These are phyloP conservation scores for Sphaerophoria rueppellii DNA, from an alignment of 2,888 invertebrate species.

Conservation along the genomic window DNA sequence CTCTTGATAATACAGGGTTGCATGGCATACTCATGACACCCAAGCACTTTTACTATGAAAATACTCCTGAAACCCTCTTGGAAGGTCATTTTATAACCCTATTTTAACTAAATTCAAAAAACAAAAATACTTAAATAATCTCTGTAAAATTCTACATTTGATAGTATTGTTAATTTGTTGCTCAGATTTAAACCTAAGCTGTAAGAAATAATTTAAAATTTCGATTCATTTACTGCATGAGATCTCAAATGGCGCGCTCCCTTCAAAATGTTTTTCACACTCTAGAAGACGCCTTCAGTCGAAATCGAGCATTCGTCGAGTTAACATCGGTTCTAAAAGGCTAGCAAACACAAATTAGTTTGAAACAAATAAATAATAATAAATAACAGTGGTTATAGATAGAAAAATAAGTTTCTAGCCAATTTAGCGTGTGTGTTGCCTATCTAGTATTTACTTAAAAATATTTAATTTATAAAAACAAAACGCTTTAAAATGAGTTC, in stretches of 20 bases:
- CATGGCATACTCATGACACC: constrained; percentile 80
- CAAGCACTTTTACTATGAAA: constrained; percentile 81
- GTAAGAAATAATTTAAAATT: constrained; percentile 75
- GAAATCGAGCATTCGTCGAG: constrained; percentile 84
- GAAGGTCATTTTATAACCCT: constrained; percentile 77
- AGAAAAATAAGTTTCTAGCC: constrained; percentile 63
- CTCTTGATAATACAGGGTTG: constrained; percentile 77
- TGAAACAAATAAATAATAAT: constrained; percentile 64
- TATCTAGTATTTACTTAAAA: constrained; percentile 42
- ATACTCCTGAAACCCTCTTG: constrained; percentile 88
- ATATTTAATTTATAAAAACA: constrained; percentile 60
- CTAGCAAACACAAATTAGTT: constrained; percentile 67
- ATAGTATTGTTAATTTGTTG: constrained; percentile 12
- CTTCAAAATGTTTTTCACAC: constrained; percentile 88
- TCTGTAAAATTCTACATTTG: constrained; percentile 49
- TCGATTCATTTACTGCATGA: constrained; percentile 74
- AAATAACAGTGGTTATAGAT: constrained; percentile 73
- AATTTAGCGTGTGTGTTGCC: constrained; percentile 62
- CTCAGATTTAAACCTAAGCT: constrained; percentile 74
- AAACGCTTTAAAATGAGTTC: constrained; percentile 86
- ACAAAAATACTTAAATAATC: constrained; percentile 74
- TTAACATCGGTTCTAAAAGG: constrained; percentile 81
- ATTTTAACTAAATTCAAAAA: constrained; percentile 78
- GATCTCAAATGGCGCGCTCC: constrained; percentile 85
- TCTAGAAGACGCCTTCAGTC: constrained; percentile 85